Evolutionary conservation across 2,888 invertebrate species (phyloP).

Genomic region (Hermaeophaga mercurialis): DNA sequence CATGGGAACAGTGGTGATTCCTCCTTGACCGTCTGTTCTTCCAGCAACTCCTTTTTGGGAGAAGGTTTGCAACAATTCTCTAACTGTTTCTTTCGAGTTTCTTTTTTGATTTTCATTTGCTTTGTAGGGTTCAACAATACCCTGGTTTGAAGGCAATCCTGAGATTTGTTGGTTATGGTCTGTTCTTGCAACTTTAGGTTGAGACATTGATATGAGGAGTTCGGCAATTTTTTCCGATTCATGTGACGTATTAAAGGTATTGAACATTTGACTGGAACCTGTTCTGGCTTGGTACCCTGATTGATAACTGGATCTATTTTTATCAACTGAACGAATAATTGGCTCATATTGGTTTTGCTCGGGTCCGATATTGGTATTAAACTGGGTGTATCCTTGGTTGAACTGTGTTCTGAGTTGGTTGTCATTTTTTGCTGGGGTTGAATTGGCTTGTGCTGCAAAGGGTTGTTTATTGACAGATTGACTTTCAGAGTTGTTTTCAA

Average conservation of each 20-base stretch:
- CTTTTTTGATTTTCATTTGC: conserved; percentile 5
- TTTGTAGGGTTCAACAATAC: conserved; percentile 7
- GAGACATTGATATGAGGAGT: conserved; percentile 21
- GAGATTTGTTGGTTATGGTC: background rate
- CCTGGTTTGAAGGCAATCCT: background rate
- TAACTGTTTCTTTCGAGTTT: conserved; percentile 15
- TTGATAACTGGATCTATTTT: conserved; percentile 17
- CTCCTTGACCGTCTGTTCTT: background rate
- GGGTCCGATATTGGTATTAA: conserved; percentile 2
- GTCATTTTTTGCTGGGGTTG: background rate
- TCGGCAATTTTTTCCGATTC: conserved; percentile 18
- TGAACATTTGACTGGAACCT: conserved; percentile 3
- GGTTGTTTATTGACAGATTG: background rate
- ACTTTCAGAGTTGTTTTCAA: background rate
- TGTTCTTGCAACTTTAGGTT: background rate
- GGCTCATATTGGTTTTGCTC: conserved; percentile 12
- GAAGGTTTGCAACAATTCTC: conserved; percentile 16
- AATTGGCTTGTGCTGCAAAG: background rate
- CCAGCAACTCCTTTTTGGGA: conserved; percentile 11
- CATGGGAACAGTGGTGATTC: background rate
- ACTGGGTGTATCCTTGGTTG: background rate
- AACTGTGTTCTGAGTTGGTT: conserved; percentile 6
- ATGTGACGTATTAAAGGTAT: background rate
- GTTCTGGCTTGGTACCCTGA: conserved; percentile 10
- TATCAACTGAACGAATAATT: conserved; percentile 15